phyloP scores from a whole-genome alignment of 2,888 invertebrate species.

The Andrena bucephala region DNA sequence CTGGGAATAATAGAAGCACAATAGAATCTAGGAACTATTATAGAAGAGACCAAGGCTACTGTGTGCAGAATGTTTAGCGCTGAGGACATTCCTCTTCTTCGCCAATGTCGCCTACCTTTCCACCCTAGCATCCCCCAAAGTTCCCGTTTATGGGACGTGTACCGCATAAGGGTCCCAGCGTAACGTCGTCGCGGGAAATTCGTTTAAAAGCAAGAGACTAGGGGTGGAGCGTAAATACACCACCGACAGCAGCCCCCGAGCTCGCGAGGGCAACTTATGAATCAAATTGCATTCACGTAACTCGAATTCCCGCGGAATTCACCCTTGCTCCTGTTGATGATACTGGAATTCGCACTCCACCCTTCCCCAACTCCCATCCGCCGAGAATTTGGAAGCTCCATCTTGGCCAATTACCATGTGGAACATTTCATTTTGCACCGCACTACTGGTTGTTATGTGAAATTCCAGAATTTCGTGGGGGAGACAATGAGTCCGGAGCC shows the following conservation, averaged over 20 bases:
- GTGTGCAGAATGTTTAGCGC: not conserved
- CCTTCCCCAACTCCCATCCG: not conserved
- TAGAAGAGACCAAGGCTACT: not conserved
- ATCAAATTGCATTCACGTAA: conserved; percentile 58
- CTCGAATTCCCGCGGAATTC: conserved; percentile 52
- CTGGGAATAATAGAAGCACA: no score
- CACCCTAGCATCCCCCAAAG: conserved; percentile 3
- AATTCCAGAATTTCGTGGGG: conserved; percentile 14
- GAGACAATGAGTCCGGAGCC: no score
- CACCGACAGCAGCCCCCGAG: conserved; percentile 17
- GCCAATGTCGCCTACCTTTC: conserved; percentile 33
- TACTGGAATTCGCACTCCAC: conserved; percentile 25
- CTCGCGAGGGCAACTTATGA: conserved; percentile 45
- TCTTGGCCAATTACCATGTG: conserved; percentile 11
- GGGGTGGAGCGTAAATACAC: conserved; percentile 37
- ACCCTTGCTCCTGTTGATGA: conserved; percentile 37
- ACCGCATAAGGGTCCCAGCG: conserved; percentile 52
- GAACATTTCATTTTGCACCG: conserved; percentile 5
- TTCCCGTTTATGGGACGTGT: conserved; percentile 58
- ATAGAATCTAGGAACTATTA: no score
- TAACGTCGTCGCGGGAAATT: conserved; percentile 56
- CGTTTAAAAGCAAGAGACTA: conserved; percentile 49
- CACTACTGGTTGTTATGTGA: not conserved
- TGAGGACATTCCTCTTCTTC: conserved; percentile 35
- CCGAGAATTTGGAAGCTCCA: conserved; percentile 36